A percentile compares a stretch with the other conserved stretches of the same genome.
phyloP scores from a whole-genome alignment of 2,888 invertebrate species.

The Macroteleia sp. region DNA sequence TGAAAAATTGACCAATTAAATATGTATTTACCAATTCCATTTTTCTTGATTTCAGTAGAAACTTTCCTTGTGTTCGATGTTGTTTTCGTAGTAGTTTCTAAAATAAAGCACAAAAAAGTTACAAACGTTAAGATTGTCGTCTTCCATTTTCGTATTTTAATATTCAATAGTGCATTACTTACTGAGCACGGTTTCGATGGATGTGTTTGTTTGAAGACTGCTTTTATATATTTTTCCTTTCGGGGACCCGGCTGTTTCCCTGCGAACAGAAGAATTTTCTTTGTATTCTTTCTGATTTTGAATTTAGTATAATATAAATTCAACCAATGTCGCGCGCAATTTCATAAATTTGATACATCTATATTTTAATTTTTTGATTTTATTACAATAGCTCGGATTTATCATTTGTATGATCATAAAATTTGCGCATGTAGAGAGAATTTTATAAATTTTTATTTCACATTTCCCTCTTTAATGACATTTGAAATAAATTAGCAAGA shows the following conservation, averaged over 20 bases:
- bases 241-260: conserved; percentile 88
- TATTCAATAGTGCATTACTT: conserved; percentile 69
- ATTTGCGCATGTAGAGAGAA: too few species aligned
- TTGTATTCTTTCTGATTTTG: neutral
- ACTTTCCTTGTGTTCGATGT: conserved; percentile 74
- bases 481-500: conserved; percentile 62
- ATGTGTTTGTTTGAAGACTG: conserved; percentile 84
- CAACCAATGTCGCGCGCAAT: too few species aligned
- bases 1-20: conserved; percentile 4
- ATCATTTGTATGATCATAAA: too few species aligned
- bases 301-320: neutral
- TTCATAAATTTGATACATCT: too few species aligned
- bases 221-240: conserved; percentile 84
- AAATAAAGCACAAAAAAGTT: conserved; percentile 32
- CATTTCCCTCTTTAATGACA: conserved; percentile 65
- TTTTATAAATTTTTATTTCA: too few species aligned
- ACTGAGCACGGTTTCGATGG: conserved; percentile 85
- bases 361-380: too few species aligned
- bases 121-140: conserved; percentile 7
- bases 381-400: too few species aligned
- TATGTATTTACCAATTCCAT: conserved; percentile 77
- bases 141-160: conserved; percentile 3
- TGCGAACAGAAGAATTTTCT: conserved; percentile 82
- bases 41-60: conserved; percentile 72
- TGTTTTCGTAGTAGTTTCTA: conserved; percentile 79